Evolutionary conservation across 2,888 invertebrate genomes (phyloP), one percentile per base, ranked within the genome.

Genomic region (Tenthredo mesomela): DNA sequence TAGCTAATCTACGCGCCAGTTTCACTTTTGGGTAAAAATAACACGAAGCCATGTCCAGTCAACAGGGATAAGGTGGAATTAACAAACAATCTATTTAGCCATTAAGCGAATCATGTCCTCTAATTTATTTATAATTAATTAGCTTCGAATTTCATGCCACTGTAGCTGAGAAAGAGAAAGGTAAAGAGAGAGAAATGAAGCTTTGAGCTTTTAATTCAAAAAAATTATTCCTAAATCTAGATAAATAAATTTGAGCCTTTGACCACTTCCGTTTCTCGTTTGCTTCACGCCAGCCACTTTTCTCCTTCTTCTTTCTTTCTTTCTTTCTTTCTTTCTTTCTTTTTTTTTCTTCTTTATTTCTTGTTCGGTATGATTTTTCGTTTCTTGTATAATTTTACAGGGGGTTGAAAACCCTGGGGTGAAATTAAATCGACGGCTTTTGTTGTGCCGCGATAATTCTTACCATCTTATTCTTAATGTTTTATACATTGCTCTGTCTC

Each of bases 401-500:
- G 40, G 40, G 71, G 71, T 21, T 25, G 40, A 15, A 67, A 47
- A 70, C 80, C 80, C 80, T 58, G 70, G 82, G 82, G 65, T 67
- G 82, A 82, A 82, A 82, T 82, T 82, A 82, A 82, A 82, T 82
- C 82, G 82, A 82, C 65, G 82, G 25, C 82, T 82, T 82, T 82
- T 82, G 82, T 82, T 82, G 65, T 70, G 67, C 82, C 67, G 82
- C 82, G 82, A 82, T 82, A 82, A 82, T 82, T 84, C 67, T 77
- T 78, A 84, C 73, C 78, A 58, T 71, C 84, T 84, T 84, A 84
- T 84, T 78, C 84, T 84, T 84, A 84, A 84, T 84, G 84, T 84
- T 84, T 84, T 84, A 84, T 84, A 84, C 84, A 84, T 84, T 61
- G 67, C 67, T 67, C 67, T 43, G 47, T 47, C 47, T 47, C 47